Conservation (phyloP, 1,140 invertebrate species). For the Nasonia giraulti region DNA sequence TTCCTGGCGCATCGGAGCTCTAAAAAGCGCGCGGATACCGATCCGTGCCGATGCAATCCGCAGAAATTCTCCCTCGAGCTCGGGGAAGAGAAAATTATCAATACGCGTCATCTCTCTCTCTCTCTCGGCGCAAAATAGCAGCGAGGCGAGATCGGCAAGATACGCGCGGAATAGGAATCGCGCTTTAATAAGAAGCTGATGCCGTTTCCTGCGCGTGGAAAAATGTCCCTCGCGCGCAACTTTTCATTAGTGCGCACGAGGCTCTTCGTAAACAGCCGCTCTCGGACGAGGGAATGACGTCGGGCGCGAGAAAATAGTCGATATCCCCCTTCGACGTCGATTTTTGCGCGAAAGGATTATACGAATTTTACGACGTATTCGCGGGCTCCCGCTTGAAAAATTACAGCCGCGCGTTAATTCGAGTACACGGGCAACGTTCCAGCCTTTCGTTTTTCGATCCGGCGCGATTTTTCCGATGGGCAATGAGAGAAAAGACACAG, state of each 20-base stretch:
- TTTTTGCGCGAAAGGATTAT: background rate
- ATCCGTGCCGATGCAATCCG: no score
- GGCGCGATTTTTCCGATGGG: background rate
- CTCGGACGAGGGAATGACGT: no score
- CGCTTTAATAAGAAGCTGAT: background rate
- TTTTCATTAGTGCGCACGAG: background rate
- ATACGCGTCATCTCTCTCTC: background rate
- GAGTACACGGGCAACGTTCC: no score
- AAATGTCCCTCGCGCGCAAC: background rate
- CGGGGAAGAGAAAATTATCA: background rate
- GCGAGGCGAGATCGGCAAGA: background rate
- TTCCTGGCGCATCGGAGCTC: no score
- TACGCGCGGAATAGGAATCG: background rate
- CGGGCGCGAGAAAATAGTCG: no score
- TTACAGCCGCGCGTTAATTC: no score
- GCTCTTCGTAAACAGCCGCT: no score
- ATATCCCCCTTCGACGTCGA: no score
- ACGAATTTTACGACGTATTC: slow-evolving; percentile 15
- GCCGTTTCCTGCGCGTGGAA: background rate
- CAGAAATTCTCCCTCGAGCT: background rate
- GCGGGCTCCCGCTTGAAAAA: background rate
- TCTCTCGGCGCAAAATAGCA: no score
- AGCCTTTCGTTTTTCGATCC: no score
- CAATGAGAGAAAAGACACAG: background rate
- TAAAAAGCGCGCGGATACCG: no score